Evolutionary conservation across 2,888 invertebrate genomes (phyloP), one percentile per base, ranked within the genome.

Genomic region (Terebella lapidaria): DNA sequence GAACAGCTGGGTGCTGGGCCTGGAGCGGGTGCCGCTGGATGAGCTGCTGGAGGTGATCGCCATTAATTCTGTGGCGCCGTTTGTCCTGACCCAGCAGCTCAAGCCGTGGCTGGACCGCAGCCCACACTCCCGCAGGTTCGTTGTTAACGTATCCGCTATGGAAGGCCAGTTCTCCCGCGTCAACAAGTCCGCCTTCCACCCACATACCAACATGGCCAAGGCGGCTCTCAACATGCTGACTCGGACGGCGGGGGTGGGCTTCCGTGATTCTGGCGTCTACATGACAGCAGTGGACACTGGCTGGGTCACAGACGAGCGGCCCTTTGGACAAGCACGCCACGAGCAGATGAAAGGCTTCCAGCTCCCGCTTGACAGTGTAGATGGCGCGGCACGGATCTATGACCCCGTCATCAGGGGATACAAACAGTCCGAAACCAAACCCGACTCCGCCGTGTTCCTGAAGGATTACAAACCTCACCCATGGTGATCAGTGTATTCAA

Each of bases 181-280:
- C 3, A 22, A 20, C 20, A 61, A 61, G 29, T 58, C 58, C 1
- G 35, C 29, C 51, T 61, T 49, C 45, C 61, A 61, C 29, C 61
- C 61, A 28, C 61, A 61, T 56, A 61, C 61, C 5, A 61, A 61
- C 52, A 61, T 61, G 61, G 61, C 58, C 15, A 61, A 61, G 26
- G 61, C 61, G 25, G 61, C 61, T 10, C 29, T 61, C 24, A 61
- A 61, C 24, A 61, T 61, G 61, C 58, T 61, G 61, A 61, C 61
- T 2, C 18, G 61, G 20, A 61, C 61, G 18, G 54, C 58, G 1
- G 61, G 58, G 1, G 24, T 61, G 22, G 58, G 56, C 4, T 58
- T 54, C 52, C 4, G 22, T 4, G 51, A 58, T 3, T 42, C 29
- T 20, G 25, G 42, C 10, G 56, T 61, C 26, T 61, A 51, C 29